Evolutionary conservation across 2,113 vertebrate species (phyloP).

Genomic region (Perca flavescens): DNA sequence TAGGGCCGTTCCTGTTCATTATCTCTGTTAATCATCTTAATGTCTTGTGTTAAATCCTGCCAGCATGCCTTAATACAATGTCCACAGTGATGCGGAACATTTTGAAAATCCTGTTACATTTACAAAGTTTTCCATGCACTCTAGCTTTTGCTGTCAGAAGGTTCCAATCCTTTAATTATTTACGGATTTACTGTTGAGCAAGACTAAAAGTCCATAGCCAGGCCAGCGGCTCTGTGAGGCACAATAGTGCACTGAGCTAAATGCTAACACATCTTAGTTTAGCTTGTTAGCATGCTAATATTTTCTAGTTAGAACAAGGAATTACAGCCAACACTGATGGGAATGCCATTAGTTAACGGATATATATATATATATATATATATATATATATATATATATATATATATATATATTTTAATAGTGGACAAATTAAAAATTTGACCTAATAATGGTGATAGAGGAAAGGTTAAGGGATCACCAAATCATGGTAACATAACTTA

Average conservation of each 20-base stretch:
- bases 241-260: not conserved
- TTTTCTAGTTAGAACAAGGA: not conserved
- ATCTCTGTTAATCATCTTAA: constrained; percentile 26
- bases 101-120: not conserved
- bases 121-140: not conserved
- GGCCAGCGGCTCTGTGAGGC: too few relatives aligned
- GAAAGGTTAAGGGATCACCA: too few relatives aligned
- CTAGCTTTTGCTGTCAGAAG: not conserved
- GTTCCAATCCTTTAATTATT: not conserved
- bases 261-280: not conserved
- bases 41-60: constrained; percentile 3
- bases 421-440: too few relatives aligned
- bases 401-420: too few relatives aligned
- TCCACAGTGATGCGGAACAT: not conserved
- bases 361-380: too few relatives aligned
- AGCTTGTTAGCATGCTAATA: not conserved
- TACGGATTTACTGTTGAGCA: not conserved
- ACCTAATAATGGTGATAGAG: too few relatives aligned
- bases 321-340: too few relatives aligned
- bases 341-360: too few relatives aligned
- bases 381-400: too few relatives aligned
- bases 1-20: constrained; percentile 8
- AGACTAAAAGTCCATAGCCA: not conserved
- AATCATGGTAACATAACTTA: too few relatives aligned
- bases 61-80: not conserved